Percentiles rank a stretch among this genome's conserved stretches.
Conservation (phyloP, 2,797 vertebrate species). For the Euthynnus affinis region DNA sequence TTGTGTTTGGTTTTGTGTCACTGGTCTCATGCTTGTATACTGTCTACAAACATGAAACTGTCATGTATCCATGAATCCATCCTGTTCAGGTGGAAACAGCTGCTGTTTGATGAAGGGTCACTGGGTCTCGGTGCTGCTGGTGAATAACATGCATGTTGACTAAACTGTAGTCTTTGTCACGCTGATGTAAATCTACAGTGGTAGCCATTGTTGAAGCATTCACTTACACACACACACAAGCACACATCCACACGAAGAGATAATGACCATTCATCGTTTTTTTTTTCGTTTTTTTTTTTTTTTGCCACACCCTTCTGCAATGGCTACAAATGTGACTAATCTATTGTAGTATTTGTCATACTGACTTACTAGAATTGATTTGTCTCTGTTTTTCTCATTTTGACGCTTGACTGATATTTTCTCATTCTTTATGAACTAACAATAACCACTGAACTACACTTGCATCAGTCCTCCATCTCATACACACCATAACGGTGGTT, state of each 20-base stretch:
- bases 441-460: slow-evolving; percentile 23
- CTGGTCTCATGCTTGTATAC: not conserved
- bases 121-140: slow-evolving; percentile 49
- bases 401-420: slow-evolving; percentile 13
- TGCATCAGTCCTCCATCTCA: not conserved
- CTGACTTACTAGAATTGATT: slow-evolving; percentile 34
- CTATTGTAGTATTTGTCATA: slow-evolving; percentile 24
- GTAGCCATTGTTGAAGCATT: slow-evolving; percentile 44
- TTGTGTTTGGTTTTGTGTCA: too few relatives aligned
- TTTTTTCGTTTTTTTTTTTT: too few relatives aligned
- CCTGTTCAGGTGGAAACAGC: slow-evolving; percentile 30
- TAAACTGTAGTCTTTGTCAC: slow-evolving; percentile 46
- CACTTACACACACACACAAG: not conserved
- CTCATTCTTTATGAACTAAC: slow-evolving; percentile 57
- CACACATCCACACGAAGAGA: not conserved
- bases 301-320: slow-evolving; percentile 31
- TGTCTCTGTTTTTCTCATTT: slow-evolving; percentile 34
- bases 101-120: slow-evolving; percentile 21
- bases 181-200: slow-evolving; percentile 24
- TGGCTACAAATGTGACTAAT: slow-evolving; percentile 55
- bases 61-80: slow-evolving; percentile 65
- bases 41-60: not conserved
- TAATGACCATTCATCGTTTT: not conserved
- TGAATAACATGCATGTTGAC: slow-evolving; percentile 72
- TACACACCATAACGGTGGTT: not conserved